These are phyloP conservation scores for Anguilla japonica DNA, from an alignment of 2,113 vertebrate species.

Conservation along the genomic window DNA sequence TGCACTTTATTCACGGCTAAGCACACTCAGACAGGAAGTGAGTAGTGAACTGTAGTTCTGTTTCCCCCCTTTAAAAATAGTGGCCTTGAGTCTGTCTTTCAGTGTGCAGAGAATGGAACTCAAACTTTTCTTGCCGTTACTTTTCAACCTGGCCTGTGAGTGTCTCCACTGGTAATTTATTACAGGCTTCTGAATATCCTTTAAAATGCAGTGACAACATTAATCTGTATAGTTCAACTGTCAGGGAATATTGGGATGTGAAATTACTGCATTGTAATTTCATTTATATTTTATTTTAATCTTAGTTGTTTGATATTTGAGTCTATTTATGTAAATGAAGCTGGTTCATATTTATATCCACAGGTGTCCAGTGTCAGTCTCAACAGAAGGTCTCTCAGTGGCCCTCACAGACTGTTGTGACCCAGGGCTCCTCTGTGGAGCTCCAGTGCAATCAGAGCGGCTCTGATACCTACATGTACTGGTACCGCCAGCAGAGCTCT, in stretches of 20 bases:
- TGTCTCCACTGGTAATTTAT: neutral
- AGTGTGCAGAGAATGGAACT: neutral
- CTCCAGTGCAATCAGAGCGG: constrained; percentile 12
- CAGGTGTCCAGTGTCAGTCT: constrained; percentile 6
- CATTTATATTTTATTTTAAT: too few species aligned
- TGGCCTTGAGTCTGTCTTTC: too few species aligned
- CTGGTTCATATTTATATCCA: neutral
- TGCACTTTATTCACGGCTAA: too few species aligned
- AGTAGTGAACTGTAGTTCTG: too few species aligned
- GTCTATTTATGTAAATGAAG: too few species aligned
- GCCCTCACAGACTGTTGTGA: neutral
- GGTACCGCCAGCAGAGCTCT: constrained; percentile 17
- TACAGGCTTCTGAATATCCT: neutral
- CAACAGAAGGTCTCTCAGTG: neutral
- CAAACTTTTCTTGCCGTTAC: neutral
- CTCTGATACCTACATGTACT: constrained; percentile 11
- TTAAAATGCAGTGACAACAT: neutral
- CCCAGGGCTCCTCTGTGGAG: neutral
- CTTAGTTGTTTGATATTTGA: too few species aligned
- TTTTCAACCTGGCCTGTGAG: neutral
- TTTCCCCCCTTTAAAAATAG: too few species aligned
- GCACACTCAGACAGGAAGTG: too few species aligned
- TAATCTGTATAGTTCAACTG: too few species aligned
- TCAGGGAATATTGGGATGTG: too few species aligned
- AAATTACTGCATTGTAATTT: too few species aligned